Evolutionary conservation across 2,113 vertebrate genomes (phyloP).

Genomic region (Phodopus roborovskii): DNA sequence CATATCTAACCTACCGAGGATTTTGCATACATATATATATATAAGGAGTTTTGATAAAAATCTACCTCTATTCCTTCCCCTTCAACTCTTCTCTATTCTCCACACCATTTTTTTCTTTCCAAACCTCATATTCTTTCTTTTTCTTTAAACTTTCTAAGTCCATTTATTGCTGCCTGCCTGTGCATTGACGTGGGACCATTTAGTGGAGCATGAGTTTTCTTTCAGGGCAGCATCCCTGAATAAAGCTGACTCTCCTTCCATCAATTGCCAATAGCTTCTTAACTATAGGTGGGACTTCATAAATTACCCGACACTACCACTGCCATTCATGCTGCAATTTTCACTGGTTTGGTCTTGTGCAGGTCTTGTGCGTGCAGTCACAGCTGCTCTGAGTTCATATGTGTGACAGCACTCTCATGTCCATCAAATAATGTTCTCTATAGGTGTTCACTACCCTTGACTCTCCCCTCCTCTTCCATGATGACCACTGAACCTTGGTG

Average conservation of each 20-base stretch:
- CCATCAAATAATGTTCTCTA: neutral
- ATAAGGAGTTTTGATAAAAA: neutral
- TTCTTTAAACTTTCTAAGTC: neutral
- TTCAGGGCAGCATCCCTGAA: neutral
- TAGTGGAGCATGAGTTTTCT: neutral
- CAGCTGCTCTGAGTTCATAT: neutral
- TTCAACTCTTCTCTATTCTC: neutral
- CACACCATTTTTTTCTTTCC: neutral
- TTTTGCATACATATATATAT: neutral
- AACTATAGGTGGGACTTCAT: neutral
- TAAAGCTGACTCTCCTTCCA: neutral
- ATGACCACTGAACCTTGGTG: neutral
- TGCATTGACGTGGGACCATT: neutral
- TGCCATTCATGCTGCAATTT: neutral
- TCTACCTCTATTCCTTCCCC: neutral
- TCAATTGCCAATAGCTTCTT: neutral
- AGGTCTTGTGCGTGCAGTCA: neutral
- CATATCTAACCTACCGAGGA: neutral
- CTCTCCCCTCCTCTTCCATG: too few relatives aligned
- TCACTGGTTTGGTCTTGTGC: neutral
- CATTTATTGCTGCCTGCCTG: neutral
- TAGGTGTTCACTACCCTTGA: neutral
- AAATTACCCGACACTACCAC: neutral
- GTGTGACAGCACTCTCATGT: neutral
- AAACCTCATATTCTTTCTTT: neutral